Evolutionary conservation across 2,797 vertebrate genomes (phyloP).

Genomic region (Pantherophis vulpinus): DNA sequence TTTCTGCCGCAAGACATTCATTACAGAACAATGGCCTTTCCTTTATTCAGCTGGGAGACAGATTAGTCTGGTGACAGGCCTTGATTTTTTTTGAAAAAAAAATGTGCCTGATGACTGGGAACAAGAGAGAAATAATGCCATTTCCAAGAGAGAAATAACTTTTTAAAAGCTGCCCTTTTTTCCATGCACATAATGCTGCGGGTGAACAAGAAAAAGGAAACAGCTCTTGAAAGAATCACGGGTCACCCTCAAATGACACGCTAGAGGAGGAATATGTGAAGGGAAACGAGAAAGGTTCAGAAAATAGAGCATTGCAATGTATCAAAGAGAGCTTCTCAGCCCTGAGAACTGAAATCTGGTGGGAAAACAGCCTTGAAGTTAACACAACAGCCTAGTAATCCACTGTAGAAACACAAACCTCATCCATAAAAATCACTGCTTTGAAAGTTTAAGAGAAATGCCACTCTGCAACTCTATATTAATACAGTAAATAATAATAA

Average conservation of each 20-base stretch:
- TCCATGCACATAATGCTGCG: background rate
- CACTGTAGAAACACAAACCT: background rate
- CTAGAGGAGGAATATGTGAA: background rate
- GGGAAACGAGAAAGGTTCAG: accelerated
- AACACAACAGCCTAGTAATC: background rate
- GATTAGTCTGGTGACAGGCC: background rate
- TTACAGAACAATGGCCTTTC: constrained; percentile 22
- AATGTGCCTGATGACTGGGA: constrained; percentile 4
- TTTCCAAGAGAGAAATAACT: constrained; percentile 4
- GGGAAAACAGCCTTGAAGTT: background rate
- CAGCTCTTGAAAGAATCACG: background rate
- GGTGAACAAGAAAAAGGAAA: background rate
- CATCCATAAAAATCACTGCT: background rate
- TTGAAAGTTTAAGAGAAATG: background rate
- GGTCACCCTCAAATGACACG: background rate
- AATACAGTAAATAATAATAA: background rate
- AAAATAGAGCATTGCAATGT: background rate
- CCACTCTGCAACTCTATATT: background rate
- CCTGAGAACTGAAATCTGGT: background rate
- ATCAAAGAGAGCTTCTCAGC: background rate
- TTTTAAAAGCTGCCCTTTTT: background rate
- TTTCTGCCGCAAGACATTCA: constrained; percentile 23
- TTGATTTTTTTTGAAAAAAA: background rate
- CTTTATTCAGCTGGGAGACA: constrained; percentile 1
- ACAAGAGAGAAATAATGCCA: background rate